Percentiles rank a stretch among this genome's conserved stretches.
phyloP scores from a whole-genome alignment of 30 jellyfish, hydroid and myxozoan genomes.

The Cassiopea xamachana region DNA sequence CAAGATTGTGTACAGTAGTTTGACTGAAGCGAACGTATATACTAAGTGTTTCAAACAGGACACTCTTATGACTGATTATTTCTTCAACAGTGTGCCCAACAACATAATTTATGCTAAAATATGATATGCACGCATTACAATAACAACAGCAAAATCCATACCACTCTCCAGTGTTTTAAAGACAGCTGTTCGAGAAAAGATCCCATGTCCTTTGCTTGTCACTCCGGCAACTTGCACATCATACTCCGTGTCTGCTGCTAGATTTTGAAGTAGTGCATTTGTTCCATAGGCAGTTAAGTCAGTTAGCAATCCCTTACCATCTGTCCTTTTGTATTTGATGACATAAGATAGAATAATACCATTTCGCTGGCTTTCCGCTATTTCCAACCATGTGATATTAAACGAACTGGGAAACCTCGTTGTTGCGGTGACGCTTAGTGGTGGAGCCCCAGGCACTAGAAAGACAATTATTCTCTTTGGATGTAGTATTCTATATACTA shows the following conservation, averaged over 20 bases:
- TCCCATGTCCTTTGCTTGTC: constrained; percentile 59
- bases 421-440: constrained; percentile 16
- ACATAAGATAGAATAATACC: constrained; percentile 27
- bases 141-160: neutral
- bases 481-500: no score
- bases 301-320: constrained; percentile 10
- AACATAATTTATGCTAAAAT: no score
- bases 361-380: constrained; percentile 8
- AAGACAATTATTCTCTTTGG: no score
- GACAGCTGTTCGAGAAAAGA: neutral
- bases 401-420: constrained; percentile 15
- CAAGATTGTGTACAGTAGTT: no score
- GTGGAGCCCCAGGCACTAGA: constrained; percentile 48
- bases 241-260: constrained; percentile 35
- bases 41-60: no score
- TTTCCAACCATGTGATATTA: constrained; percentile 32
- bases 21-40: no score
- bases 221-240: constrained; percentile 60
- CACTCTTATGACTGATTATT: no score
- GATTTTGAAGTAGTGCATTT: neutral
- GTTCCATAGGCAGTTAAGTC: neutral
- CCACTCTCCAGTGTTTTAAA: constrained; percentile 33
- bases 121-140: neutral
- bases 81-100: no score
- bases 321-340: constrained; percentile 38